Evolutionary conservation across 2,797 vertebrate species (phyloP), one percentile per base, ranked within the genome.

Genomic region (Tokudaia muenninki): DNA sequence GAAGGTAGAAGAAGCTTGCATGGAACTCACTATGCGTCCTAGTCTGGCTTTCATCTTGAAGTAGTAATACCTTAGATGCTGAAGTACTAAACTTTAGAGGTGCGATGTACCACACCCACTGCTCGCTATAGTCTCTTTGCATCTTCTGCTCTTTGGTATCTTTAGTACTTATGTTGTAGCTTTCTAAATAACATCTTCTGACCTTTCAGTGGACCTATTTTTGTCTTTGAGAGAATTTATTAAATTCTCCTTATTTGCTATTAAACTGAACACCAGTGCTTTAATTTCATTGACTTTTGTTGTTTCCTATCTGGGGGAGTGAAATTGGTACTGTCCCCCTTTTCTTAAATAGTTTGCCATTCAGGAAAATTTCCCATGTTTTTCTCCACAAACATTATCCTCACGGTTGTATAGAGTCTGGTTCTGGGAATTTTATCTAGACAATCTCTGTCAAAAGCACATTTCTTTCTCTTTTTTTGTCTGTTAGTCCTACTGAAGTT

Each of bases 201-300:
- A 80, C 14, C 14, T 52, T 19, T 63, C 9, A 57, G 13, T 14
- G 24, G 90, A 77, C 63, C 65, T 44, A 14, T 70, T 75, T 83
- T 70, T 77, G 6, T 81, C 26, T 89, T 29, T 65, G 31, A 74
- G 65, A 82, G 1, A 70, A 77, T 70, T 89, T 44, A 37, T 22
- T 70, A 91, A 59, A 80, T 78, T 63, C 26, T 47, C 26, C 16
- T 80, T 57, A 82, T 82, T 75, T 82, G 11, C 67, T 92, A 31
- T 92, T 88, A 47, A 75, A 67, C 17, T 17, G 5, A 57, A 82
- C 12, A 75, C 16, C 17, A 2, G 41, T 57, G 13, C 55, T 72
- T 82, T 92, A 67, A 92, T 82, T 92, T 88, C 37, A 57, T 47
- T 75, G 57, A 67, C 31, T 82, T 22, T 65, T 88, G 59, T 77